Evolutionary conservation across 1,140 invertebrate species (phyloP), one percentile per base, ranked within the genome.

Genomic region (Drosophila subpulchrella): DNA sequence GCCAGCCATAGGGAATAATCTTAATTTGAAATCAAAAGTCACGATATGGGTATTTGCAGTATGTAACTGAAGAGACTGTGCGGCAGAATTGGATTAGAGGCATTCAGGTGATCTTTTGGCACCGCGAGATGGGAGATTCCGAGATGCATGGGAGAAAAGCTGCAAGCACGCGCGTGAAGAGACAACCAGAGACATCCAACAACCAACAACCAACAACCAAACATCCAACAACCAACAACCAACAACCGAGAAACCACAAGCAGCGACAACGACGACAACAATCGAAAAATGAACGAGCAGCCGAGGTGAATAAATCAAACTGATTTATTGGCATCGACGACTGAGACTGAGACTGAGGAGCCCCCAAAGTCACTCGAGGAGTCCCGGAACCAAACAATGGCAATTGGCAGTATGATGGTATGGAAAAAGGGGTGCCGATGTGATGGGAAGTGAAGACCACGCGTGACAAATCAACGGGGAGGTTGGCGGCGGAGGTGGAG

Each of bases 21-120:
- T 82, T 73, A 88, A 82, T 86, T 83, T 79, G 59, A 88, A 88
- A 88, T 88, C 83, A 88, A 88, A 82, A 88, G 83, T 88, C 83
- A 88, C 83, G 83, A 88, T 82, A 82, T 74, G 58, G 48, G 68
- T 85, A 80, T 80, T 84, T 67, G 66, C 80, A 71, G 75, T 55
- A 80, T 84, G 66, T 46, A 65, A 44, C 34, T 51, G 44, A 30
- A 44, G 41, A 38, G 38, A 76, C 61, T 47, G 63, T n/a, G 59
- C 57, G 63, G 44, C 66, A 55, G 67, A 82, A 86, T 75, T 72
- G 78, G 75, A 78, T 75, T 78, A 78, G 81, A 73, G 73, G 30
- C 56, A 77, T 34, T 55, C 56, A 60, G 59, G 82, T 75, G 71
- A 74, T 74, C 71, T 75, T 75, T 82, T 76, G 38, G 67, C 59